These are phyloP conservation scores for Eptesicus fuscus DNA, from an alignment of 2,113 vertebrate genomes.

Conservation along the genomic window DNA sequence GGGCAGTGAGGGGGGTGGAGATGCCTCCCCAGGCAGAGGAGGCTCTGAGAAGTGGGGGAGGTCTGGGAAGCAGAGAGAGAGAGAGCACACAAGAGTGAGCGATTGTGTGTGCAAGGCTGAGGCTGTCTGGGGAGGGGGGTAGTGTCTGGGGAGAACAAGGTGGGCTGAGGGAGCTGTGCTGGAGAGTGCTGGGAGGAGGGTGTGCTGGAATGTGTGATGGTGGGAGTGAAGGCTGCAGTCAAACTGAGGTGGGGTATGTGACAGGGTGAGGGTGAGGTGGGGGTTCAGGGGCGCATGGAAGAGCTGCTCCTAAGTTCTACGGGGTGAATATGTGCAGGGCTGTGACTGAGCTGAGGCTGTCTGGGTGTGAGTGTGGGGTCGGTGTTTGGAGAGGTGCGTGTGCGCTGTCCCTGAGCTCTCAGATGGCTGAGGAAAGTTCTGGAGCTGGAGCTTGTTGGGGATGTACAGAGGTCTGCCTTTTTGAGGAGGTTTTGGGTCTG, in stretches of 20 bases:
- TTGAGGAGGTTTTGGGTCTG: background rate
- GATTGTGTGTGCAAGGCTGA: constrained; percentile 27
- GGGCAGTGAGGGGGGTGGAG: constrained; percentile 66
- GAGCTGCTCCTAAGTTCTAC: background rate
- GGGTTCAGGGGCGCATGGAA: background rate
- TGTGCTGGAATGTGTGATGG: constrained; percentile 40
- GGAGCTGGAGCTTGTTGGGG: background rate
- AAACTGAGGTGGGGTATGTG: background rate
- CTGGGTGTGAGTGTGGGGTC: fast-evolving
- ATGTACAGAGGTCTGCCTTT: background rate
- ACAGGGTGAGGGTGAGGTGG: background rate
- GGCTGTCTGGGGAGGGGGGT: constrained; percentile 46
- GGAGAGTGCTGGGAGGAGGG: background rate
- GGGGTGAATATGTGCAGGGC: background rate
- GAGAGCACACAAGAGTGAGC: background rate
- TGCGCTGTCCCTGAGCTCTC: background rate
- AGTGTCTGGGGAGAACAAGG: background rate
- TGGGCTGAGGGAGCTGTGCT: constrained; percentile 19
- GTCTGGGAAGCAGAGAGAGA: constrained; percentile 21
- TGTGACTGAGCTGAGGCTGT: background rate
- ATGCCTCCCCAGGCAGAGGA: constrained; percentile 41
- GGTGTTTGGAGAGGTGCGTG: background rate
- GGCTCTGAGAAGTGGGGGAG: constrained; percentile 49
- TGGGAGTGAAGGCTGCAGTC: constrained; percentile 43
- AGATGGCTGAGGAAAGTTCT: background rate